Conservation (phyloP, 2,797 vertebrate species). For the Sebastes cheni region DNA sequence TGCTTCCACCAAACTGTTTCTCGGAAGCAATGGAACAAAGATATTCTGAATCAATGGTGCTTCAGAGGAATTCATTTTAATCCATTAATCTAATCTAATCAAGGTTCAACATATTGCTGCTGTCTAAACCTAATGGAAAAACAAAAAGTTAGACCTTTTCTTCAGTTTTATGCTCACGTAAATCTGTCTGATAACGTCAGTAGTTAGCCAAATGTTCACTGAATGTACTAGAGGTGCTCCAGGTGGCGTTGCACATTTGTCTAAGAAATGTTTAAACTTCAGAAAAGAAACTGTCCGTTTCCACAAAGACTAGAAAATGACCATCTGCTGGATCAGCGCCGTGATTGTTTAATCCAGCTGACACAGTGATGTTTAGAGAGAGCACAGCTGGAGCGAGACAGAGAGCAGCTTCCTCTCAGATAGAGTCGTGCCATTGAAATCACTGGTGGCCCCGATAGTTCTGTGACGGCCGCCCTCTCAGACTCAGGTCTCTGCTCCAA, state of each 20-base stretch:
- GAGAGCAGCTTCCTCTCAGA: constrained; percentile 5
- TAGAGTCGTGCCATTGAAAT: background rate
- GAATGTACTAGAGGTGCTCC: background rate
- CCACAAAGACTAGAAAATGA: background rate
- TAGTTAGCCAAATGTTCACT: background rate
- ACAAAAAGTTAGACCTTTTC: background rate
- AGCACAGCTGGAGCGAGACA: constrained; percentile 39
- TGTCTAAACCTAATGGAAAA: background rate
- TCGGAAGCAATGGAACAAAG: background rate
- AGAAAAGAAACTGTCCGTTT: background rate
- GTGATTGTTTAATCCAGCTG: constrained; percentile 8
- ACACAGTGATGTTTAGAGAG: constrained; percentile 53
- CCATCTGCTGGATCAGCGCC: background rate
- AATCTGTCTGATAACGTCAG: background rate
- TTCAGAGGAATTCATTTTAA: background rate
- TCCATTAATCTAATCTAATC: background rate
- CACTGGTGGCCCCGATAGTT: background rate
- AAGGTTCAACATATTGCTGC: background rate
- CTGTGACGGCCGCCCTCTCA: background rate
- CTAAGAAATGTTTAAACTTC: constrained; percentile 1
- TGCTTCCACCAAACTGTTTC: background rate
- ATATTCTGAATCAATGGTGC: background rate
- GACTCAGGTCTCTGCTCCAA: constrained; percentile 17
- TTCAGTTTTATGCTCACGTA: background rate
- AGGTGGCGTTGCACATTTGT: background rate